These are phyloP conservation scores for Watsonalla binaria DNA, from an alignment of 2,888 invertebrate genomes.

Conservation along the genomic window DNA sequence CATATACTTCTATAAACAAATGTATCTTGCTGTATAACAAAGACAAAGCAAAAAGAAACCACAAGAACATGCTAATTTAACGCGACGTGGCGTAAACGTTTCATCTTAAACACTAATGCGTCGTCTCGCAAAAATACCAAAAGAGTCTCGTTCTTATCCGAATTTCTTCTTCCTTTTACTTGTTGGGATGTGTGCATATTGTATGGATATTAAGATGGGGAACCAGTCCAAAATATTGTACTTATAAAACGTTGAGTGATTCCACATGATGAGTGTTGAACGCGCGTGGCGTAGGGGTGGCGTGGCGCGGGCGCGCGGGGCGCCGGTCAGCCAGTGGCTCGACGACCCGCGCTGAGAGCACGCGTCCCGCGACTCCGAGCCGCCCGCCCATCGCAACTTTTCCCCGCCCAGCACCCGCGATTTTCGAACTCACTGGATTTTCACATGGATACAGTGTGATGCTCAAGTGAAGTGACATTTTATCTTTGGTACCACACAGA, in stretches of 20 bases:
- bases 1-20: too few relatives aligned
- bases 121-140: too few relatives aligned
- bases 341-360: conserved; percentile 51
- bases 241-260: conserved; percentile 3
- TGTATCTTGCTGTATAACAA: too few relatives aligned
- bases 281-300: conserved; percentile 45
- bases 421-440: conserved; percentile 17
- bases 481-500: neutral
- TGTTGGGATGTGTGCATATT: too few relatives aligned
- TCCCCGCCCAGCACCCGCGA: conserved; percentile 20
- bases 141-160: too few relatives aligned
- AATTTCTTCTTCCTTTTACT: too few relatives aligned
- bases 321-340: conserved; percentile 55
- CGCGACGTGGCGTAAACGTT: too few relatives aligned
- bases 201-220: neutral
- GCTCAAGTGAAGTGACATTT: neutral
- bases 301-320: conserved; percentile 29
- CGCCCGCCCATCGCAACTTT: conserved; percentile 23
- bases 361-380: conserved; percentile 41
- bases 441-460: conserved; percentile 12
- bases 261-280: conserved; percentile 24
- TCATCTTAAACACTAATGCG: too few relatives aligned
- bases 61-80: too few relatives aligned
- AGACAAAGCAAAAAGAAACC: too few relatives aligned
- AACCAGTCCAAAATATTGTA: neutral